Conservation (phyloP, 2,888 invertebrate species). For the Tuta absoluta region DNA sequence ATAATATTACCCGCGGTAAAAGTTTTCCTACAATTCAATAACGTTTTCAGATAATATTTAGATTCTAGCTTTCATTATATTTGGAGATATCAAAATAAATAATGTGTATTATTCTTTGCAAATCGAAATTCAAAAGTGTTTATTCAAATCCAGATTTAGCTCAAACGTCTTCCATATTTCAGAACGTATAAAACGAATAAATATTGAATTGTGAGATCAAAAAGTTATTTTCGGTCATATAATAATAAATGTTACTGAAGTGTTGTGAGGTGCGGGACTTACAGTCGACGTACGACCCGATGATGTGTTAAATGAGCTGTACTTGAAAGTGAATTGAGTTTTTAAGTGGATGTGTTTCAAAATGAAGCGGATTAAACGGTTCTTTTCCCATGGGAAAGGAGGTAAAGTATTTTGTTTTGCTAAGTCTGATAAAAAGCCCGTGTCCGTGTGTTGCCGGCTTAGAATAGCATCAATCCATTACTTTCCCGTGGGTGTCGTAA, state of each 20-base stretch:
- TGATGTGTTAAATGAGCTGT: constrained; percentile 23
- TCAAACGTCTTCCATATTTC: constrained; percentile 1
- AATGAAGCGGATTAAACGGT: constrained; percentile 72
- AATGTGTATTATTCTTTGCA: background rate
- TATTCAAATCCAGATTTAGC: background rate
- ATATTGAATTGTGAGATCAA: background rate
- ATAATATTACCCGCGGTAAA: background rate
- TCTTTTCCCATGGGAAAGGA: constrained; percentile 67
- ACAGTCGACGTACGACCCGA: constrained; percentile 9
- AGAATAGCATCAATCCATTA: too few species aligned
- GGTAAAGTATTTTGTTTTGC: constrained; percentile 46
- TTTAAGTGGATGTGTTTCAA: background rate
- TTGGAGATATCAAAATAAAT: background rate
- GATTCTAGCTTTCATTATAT: background rate
- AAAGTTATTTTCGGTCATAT: background rate
- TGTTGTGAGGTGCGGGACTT: constrained; percentile 22
- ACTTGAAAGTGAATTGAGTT: constrained; percentile 21
- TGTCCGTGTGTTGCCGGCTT: too few species aligned
- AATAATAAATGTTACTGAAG: background rate
- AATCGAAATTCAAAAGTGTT: background rate
- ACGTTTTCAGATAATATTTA: too few species aligned
- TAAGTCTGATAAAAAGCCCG: background rate
- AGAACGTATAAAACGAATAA: constrained; percentile 7
- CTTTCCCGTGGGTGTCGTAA: too few species aligned
- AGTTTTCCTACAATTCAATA: background rate